Evolutionary conservation across 1,140 invertebrate genomes (phyloP).

Genomic region (Drosophila littoralis): DNA sequence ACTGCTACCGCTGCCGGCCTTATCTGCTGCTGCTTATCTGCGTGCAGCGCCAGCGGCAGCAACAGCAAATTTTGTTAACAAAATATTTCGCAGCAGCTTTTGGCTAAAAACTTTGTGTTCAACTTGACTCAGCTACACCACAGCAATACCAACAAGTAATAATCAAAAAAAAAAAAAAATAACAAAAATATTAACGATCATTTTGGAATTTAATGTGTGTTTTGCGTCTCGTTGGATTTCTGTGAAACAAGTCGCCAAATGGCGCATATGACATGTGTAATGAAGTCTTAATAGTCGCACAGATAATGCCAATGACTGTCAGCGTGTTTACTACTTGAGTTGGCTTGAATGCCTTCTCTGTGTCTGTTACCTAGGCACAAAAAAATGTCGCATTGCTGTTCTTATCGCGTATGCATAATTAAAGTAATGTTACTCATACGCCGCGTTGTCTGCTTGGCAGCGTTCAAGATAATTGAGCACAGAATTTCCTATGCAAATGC

Average conservation of each 20-base stretch:
- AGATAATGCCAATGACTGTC: conserved; percentile 66
- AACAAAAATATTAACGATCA: conserved; percentile 62
- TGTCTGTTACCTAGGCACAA: conserved; percentile 5
- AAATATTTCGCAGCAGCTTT: conserved; percentile 72
- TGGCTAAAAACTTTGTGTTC: conserved; percentile 19
- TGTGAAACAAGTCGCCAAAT: conserved; percentile 46
- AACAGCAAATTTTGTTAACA: conserved; percentile 75
- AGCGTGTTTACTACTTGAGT: conserved; percentile 16
- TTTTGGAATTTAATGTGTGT: conserved; percentile 71
- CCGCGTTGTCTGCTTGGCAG: conserved; percentile 47
- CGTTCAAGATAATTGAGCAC: conserved; percentile 62
- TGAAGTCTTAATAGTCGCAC: conserved; percentile 75
- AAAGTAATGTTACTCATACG: conserved; percentile 77
- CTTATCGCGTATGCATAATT: conserved; percentile 67
- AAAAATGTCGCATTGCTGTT: conserved; percentile 59
- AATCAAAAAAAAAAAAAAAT: conserved; percentile 6
- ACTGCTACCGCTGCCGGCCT: conserved; percentile 54
- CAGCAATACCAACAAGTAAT: conserved; percentile 34
- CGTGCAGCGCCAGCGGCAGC: conserved; percentile 52
- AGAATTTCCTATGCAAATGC: conserved; percentile 45
- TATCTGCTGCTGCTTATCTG: conserved; percentile 72
- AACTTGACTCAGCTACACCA: neutral
- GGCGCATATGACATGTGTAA: conserved; percentile 81
- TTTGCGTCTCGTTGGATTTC: conserved; percentile 28
- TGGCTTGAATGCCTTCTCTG: conserved; percentile 45